Percentiles rank a stretch among this genome's conserved stretches.
Conservation (phyloP, 2,888 invertebrate genomes). For the Volucella zonaria region DNA sequence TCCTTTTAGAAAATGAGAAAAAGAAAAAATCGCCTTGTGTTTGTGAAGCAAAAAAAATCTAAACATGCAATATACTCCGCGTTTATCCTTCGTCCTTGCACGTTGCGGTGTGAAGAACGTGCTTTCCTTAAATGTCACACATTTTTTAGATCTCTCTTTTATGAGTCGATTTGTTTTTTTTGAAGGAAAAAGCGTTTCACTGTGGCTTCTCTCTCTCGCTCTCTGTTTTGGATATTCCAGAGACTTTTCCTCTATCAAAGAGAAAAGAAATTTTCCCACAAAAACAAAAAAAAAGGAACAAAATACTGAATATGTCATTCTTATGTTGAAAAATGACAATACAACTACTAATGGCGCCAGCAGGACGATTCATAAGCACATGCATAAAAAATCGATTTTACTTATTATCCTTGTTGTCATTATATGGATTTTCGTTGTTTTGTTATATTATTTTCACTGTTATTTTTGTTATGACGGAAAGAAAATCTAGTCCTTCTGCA, state of each 20-base stretch:
- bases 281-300: not conserved
- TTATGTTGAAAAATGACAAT: constrained; percentile 45
- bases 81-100: constrained; percentile 38
- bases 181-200: constrained; percentile 30
- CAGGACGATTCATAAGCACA: constrained; percentile 52
- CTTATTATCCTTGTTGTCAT: constrained; percentile 49
- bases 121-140: constrained; percentile 14
- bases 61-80: constrained; percentile 24
- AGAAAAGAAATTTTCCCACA: constrained; percentile 33
- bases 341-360: constrained; percentile 64
- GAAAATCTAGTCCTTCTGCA: not conserved
- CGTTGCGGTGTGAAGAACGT: constrained; percentile 40
- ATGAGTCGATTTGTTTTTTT: constrained; percentile 26
- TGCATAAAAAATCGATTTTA: constrained; percentile 61
- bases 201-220: constrained; percentile 6
- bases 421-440: not conserved
- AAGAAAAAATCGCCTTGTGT: constrained; percentile 7
- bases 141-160: constrained; percentile 39
- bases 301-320: constrained; percentile 11
- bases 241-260: constrained; percentile 30
- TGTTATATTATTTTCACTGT: not conserved
- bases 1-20: constrained; percentile 4
- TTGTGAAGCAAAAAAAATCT: constrained; percentile 6
- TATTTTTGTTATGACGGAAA: constrained; percentile 12
- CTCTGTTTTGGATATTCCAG: constrained; percentile 30